phyloP scores from a whole-genome alignment of 2,797 vertebrate species.

The Borostomias antarcticus region DNA sequence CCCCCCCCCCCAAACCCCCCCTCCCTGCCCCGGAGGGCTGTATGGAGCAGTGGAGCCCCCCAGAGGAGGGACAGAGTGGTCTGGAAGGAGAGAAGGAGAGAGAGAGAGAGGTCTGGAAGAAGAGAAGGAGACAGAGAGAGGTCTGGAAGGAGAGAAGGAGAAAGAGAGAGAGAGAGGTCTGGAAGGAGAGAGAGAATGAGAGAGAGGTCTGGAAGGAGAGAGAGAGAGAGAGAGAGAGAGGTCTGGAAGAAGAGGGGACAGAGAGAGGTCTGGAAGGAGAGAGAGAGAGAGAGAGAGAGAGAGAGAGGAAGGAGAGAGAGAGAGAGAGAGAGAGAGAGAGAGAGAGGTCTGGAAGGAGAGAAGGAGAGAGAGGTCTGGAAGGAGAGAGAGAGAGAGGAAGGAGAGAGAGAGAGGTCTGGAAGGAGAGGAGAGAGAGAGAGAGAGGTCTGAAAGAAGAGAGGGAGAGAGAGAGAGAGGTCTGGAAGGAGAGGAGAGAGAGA shows the following conservation, averaged over 20 bases:
- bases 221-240: too few relatives aligned
- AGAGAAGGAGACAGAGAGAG: slow-evolving; percentile 43
- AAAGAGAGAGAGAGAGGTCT: too few relatives aligned
- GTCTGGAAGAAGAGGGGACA: too few relatives aligned
- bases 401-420: neutral
- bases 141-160: too few relatives aligned
- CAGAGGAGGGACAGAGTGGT: neutral
- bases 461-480: neutral
- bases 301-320: slow-evolving; percentile 22
- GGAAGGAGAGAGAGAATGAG: too few relatives aligned
- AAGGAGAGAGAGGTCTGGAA: neutral
- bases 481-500: neutral
- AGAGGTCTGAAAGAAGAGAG: neutral
- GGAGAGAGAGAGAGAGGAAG: neutral
- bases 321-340: slow-evolving; percentile 3
- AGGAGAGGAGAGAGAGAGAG: slow-evolving; percentile 7
- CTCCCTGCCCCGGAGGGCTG: too few relatives aligned
- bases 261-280: too few relatives aligned
- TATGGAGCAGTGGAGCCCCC: too few relatives aligned
- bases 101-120: neutral
- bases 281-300: too few relatives aligned
- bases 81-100: neutral
- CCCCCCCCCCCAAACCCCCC: too few relatives aligned
- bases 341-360: neutral
- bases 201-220: too few relatives aligned